Evolutionary conservation across 2,888 invertebrate species (phyloP), one percentile per base, ranked within the genome.

Genomic region (Synergus laeviventris): DNA sequence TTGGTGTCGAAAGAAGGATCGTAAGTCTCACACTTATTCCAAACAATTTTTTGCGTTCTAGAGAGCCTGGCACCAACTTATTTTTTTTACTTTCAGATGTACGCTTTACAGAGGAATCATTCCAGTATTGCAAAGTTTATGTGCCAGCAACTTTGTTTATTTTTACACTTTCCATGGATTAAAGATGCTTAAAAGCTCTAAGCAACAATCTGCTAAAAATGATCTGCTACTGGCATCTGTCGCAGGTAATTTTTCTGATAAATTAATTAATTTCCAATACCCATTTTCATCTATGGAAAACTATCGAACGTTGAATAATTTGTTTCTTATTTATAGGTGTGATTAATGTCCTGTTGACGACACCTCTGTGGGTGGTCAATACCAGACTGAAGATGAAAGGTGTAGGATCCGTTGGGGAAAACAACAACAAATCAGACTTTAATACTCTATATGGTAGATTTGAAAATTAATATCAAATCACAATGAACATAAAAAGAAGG

Each of bases 311-410:
- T 49, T n/a, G n/a, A 54, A 31, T 31, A 31, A 31, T 31, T 24
- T 8, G 38, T 49, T 74, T 49, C 0, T 59, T 49, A n/a, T 5
- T 31, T 85, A n/a, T 83, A 93, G 93, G 93, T 62, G 93, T 95
- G 74, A 92, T 96, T 18, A 97, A 97, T 92, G 98, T 98, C 3
- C 89, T 98, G 36, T 89, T 94, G 14, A 98, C 98, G 38, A 97
- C 96, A 24, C 98, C 98, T 0, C 92, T 98, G 42, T 98, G 98
- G 98, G 97, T 98, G 64, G 97, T 97, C 0, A 97, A 97, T 87
- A 97, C 97, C 8, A 93, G 97, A 81, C 92, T 98, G 88, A 97
- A 97, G 92, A 94, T 97, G 91, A 94, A 95, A 82, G 95, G 95
- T 56, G 83, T 92, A 21, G 86, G 84, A 2, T 87, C 87, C 12